Base-by-base conservation (phyloP, 2,888 invertebrate genomes). In the Calameuta pallipes region DNA sequence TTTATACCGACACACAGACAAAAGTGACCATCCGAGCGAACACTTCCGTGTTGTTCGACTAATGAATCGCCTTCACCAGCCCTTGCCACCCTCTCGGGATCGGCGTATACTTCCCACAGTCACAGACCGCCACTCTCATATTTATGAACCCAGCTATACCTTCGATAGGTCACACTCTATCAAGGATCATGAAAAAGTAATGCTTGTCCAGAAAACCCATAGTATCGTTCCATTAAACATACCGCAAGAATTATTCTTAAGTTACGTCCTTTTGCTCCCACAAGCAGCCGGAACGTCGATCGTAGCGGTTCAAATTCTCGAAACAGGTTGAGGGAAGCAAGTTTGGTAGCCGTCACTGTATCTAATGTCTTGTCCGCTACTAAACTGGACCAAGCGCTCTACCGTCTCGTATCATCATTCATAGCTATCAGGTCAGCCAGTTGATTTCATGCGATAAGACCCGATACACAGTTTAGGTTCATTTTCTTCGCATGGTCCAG, bases 1-100 rank as follows among this genome's bases (percentile, higher is more conserved):
- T 82, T 82, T 83, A 83, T 84, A 82, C 79, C 80, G 75, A 76
- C 78, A 75, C 80, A 84, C 82, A 83, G 83, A 83, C 83, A 84
- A 83, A 34, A 83, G 82, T 84, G 83, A 81, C 83, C 74, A 35
- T 82, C 83, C 83, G 84, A 84, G 82, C 83, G 82, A 86, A 87
- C 89, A 89, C 89, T 89, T 89, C 89, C 90, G 88, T 88, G 89
- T 91, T 91, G 90, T 91, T 90, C 90, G 89, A 90, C 90, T 91
- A 91, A 91, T 91, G 91, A 91, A 91, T 90, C 87, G 90, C 87
- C 88, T 87, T 86, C 82, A 80, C 85, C 82, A 77, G 75, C 70
- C 69, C 69, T 74, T 74, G 71, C 36, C 79, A 80, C 78, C 79
- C 82, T 35, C 69, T 70, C 31, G 56, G 75, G 41, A 76, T 30